Evolutionary conservation across 1,140 invertebrate species (phyloP).

Genomic region (Caenorhabditis tropicalis): DNA sequence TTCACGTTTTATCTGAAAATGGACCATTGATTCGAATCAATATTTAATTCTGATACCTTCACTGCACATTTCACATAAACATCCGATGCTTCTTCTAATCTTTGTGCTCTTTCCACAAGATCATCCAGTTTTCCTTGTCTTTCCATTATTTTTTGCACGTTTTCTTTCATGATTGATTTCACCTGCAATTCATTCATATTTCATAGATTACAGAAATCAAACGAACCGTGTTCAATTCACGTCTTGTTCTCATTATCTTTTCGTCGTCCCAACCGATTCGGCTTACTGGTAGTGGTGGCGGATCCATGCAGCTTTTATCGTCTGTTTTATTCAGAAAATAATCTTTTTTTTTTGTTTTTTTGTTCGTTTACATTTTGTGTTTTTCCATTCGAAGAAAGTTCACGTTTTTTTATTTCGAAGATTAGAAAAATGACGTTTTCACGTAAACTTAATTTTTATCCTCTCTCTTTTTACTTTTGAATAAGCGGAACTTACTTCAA

Average conservation of each 20-base stretch:
- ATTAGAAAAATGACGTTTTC: neutral
- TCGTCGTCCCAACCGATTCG: constrained; percentile 22
- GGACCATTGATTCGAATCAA: neutral
- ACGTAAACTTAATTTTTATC: neutral
- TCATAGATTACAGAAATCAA: neutral
- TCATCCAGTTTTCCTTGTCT: constrained; percentile 34
- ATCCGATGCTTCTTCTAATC: constrained; percentile 18
- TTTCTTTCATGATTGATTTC: constrained; percentile 27
- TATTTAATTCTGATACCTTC: neutral
- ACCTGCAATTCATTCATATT: neutral
- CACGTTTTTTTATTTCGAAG: neutral
- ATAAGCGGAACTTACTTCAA: too few species aligned
- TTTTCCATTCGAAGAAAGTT: neutral
- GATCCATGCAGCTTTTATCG: constrained; percentile 13
- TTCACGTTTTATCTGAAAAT: constrained; percentile 21
- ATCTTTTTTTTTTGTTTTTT: neutral
- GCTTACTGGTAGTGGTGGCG: constrained; percentile 30
- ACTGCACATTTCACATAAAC: constrained; percentile 20
- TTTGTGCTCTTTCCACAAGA: constrained; percentile 21
- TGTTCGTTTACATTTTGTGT: neutral
- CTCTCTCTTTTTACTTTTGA: neutral
- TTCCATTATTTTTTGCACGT: constrained; percentile 32
- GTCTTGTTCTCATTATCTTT: constrained; percentile 35
- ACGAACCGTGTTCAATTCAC: constrained; percentile 21
- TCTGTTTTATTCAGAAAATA: constrained; percentile 29